Evolutionary conservation across 2,888 invertebrate species (phyloP), one percentile per base, ranked within the genome.

Genomic region (Rotaria macrura): DNA sequence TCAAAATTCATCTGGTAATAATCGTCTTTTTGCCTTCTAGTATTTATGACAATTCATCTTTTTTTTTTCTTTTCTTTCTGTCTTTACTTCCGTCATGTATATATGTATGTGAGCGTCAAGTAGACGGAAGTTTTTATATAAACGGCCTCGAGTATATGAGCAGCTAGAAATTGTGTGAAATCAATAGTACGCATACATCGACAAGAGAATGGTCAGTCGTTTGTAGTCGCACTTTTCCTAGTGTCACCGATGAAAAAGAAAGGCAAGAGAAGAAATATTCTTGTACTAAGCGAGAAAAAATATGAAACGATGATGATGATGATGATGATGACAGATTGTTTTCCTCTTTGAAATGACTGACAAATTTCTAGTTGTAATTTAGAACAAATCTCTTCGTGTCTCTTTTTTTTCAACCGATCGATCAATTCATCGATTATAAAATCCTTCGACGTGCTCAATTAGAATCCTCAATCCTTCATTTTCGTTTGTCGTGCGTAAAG

Each of bases 41-140:
- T 34, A 65, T 65, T 65, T 65, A 29, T 65, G 34, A 65, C 65
- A 65, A 65, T 65, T 65, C 34, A 65, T 65, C 65, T 29, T 54
- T 54, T 25, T 54, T 54, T 25, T 54, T 25, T 65, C 20, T 65
- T 65, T 29, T 57, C 55, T 57, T 34, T 57, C 65, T 65, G 65
- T 65, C 65, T 65, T 34, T 65, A 65, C 65, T 34, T 65, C 65
- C 65, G 65, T 65, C 65, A 17, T 65, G 34, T 65, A 65, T 57
- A 57, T 57, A 12, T 57, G 55, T 57, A 57, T 65, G 29, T 65
- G 65, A 65, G 34, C 38, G 65, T 65, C 65, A 65, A 65, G 29
- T 65, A 65, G 65, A 65, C 65, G 65, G 65, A 65, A 65, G 65
- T 65, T 65, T 65, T 65, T 65, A 65, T 65, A 34, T 65, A 65